These are phyloP conservation scores for Acronicta aceris DNA, from an alignment of 2,888 invertebrate species.

Conservation along the genomic window DNA sequence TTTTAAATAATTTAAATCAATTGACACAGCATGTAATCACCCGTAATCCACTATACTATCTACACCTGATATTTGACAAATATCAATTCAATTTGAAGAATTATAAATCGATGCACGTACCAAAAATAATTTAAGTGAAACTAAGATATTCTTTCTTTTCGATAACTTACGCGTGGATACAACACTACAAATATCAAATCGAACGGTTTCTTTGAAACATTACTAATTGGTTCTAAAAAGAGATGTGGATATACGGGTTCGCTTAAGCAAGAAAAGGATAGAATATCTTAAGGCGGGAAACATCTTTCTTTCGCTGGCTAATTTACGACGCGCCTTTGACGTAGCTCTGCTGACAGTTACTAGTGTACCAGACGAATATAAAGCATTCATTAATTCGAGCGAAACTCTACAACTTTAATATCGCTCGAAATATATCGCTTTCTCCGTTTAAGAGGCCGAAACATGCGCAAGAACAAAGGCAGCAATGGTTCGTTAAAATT, in stretches of 20 bases:
- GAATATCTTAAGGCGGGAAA: slow-evolving; percentile 74
- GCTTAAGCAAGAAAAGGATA: slow-evolving; percentile 61
- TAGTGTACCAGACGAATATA: slow-evolving; percentile 77
- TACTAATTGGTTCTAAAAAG: slow-evolving; percentile 76
- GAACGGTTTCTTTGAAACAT: slow-evolving; percentile 73
- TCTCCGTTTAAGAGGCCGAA: slow-evolving; percentile 60
- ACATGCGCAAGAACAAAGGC: slow-evolving; percentile 75
- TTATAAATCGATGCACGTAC: background rate
- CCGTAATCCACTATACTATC: background rate
- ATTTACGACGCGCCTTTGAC: slow-evolving; percentile 74
- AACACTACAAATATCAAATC: slow-evolving; percentile 53
- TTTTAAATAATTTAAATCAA: background rate
- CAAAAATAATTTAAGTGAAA: slow-evolving; percentile 29
- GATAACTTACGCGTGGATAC: slow-evolving; percentile 35
- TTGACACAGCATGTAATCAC: background rate
- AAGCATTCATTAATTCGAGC: slow-evolving; percentile 80
- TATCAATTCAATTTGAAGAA: slow-evolving; percentile 7
- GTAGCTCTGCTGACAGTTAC: slow-evolving; percentile 74
- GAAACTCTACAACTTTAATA: slow-evolving; percentile 68
- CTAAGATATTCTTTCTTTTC: slow-evolving; percentile 17
- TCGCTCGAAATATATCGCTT: slow-evolving; percentile 72
- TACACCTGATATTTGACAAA: background rate
- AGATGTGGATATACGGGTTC: slow-evolving; percentile 58
- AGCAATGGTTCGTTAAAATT: slow-evolving; percentile 81
- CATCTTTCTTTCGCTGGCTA: slow-evolving; percentile 81